Base-by-base conservation (phyloP, 2,888 invertebrate species). In the Fabriciana adippe region DNA sequence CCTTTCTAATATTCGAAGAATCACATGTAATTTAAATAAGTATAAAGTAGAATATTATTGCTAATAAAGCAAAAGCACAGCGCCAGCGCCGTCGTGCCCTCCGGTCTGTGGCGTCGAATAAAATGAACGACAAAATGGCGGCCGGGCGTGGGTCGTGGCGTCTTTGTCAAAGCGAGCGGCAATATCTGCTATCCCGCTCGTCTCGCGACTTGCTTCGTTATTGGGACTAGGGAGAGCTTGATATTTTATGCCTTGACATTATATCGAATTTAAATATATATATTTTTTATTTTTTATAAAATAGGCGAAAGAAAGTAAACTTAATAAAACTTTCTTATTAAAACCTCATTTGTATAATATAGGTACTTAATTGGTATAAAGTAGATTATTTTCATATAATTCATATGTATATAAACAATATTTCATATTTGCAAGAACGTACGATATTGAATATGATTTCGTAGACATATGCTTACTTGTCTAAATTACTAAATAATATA, bases 91-190 rank as follows among this genome's bases (percentile, higher is more conserved):
- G 71, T 67, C 69, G 78, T 79, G 75, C 72, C 77, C 66, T 75
- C 75, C 72, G 74, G 70, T 71, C 67, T 75, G 72, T 69, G 71
- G 66, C 74, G 70, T 70, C 73, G 70, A 72, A 69, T 69, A 66
- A 74, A 73, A 76, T 81, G 79, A 81, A 69, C 66, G 55, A 72
- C 83, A 85, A 85, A 80, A 85, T 85, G 85, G 85, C 86, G 83
- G 63, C 79, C 71, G 50, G 47, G 16, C 16, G n/a, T 45, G 50
- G 31, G 53, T 26, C 60, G 55, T 15, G 31, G 50, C 6, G 50
- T n/a, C 50, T n/a, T 51, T 61, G 51, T 21, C 26, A 15, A 35
- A 35, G 50, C 16, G 31, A 41, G 4, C 31, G 6, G 47, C 57
- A 6, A 59, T 60, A 41, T 50, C 55, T 56, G 61, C 63, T 59